Conservation (phyloP, 2,113 vertebrate genomes). For the Antennarius striatus region DNA sequence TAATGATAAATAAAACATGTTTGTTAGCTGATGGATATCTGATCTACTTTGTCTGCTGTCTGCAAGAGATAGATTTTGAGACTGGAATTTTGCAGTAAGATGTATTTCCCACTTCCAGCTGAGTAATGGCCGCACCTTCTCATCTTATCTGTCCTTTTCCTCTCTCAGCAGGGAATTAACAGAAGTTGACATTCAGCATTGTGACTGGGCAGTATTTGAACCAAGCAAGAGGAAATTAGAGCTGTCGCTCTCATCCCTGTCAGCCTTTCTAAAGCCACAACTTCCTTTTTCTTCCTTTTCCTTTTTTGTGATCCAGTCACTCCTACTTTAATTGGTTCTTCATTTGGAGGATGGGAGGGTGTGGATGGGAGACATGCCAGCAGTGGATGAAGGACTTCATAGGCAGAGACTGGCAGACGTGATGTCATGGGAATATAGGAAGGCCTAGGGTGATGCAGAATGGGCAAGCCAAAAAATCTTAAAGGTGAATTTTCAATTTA, state of each 20-base stretch:
- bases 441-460: constrained; percentile 21
- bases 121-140: constrained; percentile 15
- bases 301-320: constrained; percentile 25
- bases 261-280: constrained; percentile 57
- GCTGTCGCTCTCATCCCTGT: constrained; percentile 25
- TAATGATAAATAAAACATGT: no score
- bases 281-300: constrained; percentile 19
- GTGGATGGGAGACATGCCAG: constrained; percentile 25
- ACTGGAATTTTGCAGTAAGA: background rate
- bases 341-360: constrained; percentile 24
- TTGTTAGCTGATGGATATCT: no score
- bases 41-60: background rate
- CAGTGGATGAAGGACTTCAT: constrained; percentile 23
- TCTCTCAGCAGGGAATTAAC: constrained; percentile 48
- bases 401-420: constrained; percentile 12
- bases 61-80: background rate
- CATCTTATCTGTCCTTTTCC: constrained; percentile 40
- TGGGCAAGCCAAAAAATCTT: constrained; percentile 32
- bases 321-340: constrained; percentile 33
- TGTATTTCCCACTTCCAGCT: constrained; percentile 13
- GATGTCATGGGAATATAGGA: constrained; percentile 28
- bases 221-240: constrained; percentile 58
- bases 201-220: constrained; percentile 32
- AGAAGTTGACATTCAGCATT: constrained; percentile 43
- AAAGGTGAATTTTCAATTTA: constrained; percentile 45